Percentiles rank a stretch among this genome's conserved stretches.
These are phyloP conservation scores for Chelidonichthys spinosus DNA, from an alignment of 2,797 vertebrate genomes.

Conservation along the genomic window DNA sequence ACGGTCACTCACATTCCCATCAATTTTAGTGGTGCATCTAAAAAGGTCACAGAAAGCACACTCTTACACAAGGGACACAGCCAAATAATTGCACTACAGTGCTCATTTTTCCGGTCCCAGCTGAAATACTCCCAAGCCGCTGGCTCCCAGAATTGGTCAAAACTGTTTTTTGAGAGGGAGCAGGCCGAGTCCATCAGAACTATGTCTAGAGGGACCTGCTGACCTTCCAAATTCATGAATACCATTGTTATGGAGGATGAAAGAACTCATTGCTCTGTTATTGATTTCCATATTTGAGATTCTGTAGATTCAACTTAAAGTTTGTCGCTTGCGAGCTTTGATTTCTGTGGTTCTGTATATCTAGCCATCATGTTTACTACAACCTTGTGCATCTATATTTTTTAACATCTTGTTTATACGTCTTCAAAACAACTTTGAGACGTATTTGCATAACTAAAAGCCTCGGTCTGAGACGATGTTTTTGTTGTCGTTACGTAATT, in stretches of 20 bases:
- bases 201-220: constrained; percentile 6
- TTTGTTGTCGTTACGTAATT: constrained; percentile 44
- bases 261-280: not conserved
- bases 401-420: not conserved
- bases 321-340: not conserved
- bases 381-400: not conserved
- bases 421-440: constrained; percentile 1
- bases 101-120: not conserved
- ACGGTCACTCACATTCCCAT: not conserved
- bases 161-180: not conserved
- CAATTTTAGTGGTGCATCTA: not conserved
- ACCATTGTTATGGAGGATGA: not conserved
- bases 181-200: constrained; percentile 1
- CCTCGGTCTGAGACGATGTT: constrained; percentile 34
- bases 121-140: not conserved
- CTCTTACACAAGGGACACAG: not conserved
- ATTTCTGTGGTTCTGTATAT: not conserved
- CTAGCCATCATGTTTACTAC: not conserved
- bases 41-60: not conserved
- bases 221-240: constrained; percentile 24
- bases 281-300: constrained; percentile 10
- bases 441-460: constrained; percentile 42
- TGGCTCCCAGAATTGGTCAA: not conserved
- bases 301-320: not conserved
- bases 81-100: constrained; percentile 5